These are phyloP conservation scores for Helicolenus hilgendorfi DNA, from an alignment of 2,797 vertebrate species.

Conservation along the genomic window DNA sequence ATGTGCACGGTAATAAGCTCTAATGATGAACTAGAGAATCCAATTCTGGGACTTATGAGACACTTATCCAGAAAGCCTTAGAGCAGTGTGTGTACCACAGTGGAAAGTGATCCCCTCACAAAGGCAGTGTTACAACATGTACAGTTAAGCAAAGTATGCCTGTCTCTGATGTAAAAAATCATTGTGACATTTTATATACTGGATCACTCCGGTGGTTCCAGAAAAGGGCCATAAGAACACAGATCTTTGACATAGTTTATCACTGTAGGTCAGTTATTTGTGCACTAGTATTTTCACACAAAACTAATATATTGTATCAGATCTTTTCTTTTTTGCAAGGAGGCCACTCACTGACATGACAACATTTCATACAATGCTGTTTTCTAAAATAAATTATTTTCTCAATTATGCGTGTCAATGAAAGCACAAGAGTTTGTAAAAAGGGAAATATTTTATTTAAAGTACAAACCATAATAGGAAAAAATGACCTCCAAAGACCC, in stretches of 20 bases:
- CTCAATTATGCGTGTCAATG: slow-evolving; percentile 54
- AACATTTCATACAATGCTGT: slow-evolving; percentile 78
- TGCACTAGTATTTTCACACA: slow-evolving; percentile 48
- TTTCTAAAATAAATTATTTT: slow-evolving; percentile 91
- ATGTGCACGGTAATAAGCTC: slow-evolving; percentile 45
- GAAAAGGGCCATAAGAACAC: slow-evolving; percentile 39
- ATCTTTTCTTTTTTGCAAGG: slow-evolving; percentile 42
- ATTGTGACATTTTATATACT: slow-evolving; percentile 38
- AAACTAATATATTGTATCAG: slow-evolving; percentile 55
- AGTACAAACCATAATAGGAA: slow-evolving; percentile 85
- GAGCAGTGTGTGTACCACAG: neutral
- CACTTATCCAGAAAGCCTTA: slow-evolving; percentile 10
- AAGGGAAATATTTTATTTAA: slow-evolving; percentile 84
- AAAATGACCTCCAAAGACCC: slow-evolving; percentile 76
- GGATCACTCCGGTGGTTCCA: slow-evolving; percentile 12
- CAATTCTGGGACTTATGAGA: slow-evolving; percentile 11
- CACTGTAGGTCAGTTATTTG: slow-evolving; percentile 42
- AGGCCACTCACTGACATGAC: slow-evolving; percentile 54
- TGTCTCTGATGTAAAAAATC: slow-evolving; percentile 44
- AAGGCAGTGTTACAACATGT: slow-evolving; percentile 33
- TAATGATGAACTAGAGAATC: slow-evolving; percentile 39
- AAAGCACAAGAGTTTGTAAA: slow-evolving; percentile 64
- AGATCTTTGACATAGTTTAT: slow-evolving; percentile 27
- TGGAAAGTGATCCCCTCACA: neutral
- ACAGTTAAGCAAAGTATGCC: slow-evolving; percentile 26